Base-by-base conservation (phyloP, 1,140 invertebrate species). In the Oreohelix idahoensis region DNA sequence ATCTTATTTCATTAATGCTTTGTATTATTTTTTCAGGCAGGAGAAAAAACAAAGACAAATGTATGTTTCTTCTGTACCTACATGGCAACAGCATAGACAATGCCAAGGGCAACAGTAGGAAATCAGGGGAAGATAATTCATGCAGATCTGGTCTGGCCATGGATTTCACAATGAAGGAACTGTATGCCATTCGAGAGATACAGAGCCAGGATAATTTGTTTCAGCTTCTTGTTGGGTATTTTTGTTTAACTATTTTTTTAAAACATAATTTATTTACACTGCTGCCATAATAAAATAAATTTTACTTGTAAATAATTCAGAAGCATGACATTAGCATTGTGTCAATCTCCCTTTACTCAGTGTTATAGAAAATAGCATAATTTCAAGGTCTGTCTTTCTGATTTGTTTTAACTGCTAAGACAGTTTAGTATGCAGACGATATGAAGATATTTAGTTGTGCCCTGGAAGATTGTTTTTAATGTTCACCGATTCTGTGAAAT, bases 151-250 rank as follows among this genome's bases (percentile, higher is more conserved):
- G 89, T 45, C 78, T 93, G 39, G 89, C 90, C 38, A 88, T 92
- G 81, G 91, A 93, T 53, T 93, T 93, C 76, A 88, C 90, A 13
- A 88, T 92, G 81, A 93, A 92, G 83, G 93, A 93, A 81, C 85
- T 93, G 17, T 93, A 92, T 88, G 89, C 90, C 42, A 91, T 94
- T 49, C 88, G 96, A 95, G 95, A 96, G 93, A 96, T 98, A 83
- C 96, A 97, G 89, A 94, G 94, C 82, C 94, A 96, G 87, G 93
- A 94, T 42, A 94, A 96, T 89, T 93, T 97, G 17, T 97, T 97
- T 89, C 93, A 95, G 77, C 93, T 98, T 15, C 85, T 93, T n/a
- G 91, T 93, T 23, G 89, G 87, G 91, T 92, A 87, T 84, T 87
- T 83, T 36, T 70, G 42, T 45, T n/a, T 11, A 49, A 49, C 8